Percentiles rank a stretch among this genome's conserved stretches.
Conservation (phyloP, 92 coral and sea anemone species). For the Zoanthus sociatus region DNA sequence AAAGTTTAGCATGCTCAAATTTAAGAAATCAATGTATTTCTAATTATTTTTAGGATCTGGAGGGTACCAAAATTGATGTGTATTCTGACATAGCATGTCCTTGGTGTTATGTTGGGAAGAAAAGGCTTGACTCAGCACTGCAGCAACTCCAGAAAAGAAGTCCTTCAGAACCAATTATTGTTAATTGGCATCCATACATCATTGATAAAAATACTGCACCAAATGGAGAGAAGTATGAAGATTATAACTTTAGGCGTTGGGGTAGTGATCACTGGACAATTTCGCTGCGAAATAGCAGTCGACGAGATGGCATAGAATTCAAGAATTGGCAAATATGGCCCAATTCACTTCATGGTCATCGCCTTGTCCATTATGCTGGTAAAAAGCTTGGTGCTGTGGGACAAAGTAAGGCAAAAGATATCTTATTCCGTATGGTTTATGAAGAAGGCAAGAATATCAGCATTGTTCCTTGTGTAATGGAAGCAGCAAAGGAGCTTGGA, state of each 20-base stretch:
- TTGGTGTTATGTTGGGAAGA: constrained; percentile 88
- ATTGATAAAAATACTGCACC: constrained; percentile 76
- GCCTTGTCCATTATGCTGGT: constrained; percentile 78
- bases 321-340: constrained; percentile 88
- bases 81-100: constrained; percentile 87
- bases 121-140: constrained; percentile 77
- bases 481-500: constrained; percentile 78
- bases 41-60: background rate
- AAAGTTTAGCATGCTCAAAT: too few species aligned
- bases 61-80: constrained; percentile 64
- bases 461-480: constrained; percentile 60
- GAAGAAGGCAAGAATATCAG: constrained; percentile 86
- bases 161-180: constrained; percentile 41
- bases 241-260: constrained; percentile 57
- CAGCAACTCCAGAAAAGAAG: constrained; percentile 48
- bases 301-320: constrained; percentile 74
- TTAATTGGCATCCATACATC: constrained; percentile 84
- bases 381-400: constrained; percentile 70
- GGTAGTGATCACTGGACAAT: constrained; percentile 87
- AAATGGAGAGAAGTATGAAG: constrained; percentile 79
- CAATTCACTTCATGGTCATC: constrained; percentile 78
- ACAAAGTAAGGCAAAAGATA: constrained; percentile 76
- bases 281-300: constrained; percentile 73
- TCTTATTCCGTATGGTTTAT: constrained; percentile 80
- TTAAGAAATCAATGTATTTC: background rate